Evolutionary conservation across 2,113 vertebrate species (phyloP), one percentile per base, ranked within the genome.

Genomic region (Mus pahari): DNA sequence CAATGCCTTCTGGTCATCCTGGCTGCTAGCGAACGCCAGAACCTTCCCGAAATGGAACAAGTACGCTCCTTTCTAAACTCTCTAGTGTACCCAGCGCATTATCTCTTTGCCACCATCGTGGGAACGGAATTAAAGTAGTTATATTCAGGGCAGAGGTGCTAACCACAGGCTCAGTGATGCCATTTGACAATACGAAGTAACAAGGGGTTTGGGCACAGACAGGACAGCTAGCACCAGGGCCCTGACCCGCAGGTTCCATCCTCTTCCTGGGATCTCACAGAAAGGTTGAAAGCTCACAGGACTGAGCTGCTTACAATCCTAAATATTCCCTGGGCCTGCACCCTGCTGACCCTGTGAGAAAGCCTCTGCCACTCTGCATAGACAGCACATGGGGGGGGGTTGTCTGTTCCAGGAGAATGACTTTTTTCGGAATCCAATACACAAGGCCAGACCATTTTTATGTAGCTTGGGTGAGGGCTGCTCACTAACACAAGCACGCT

Each of bases 131-230:
- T 90, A 45, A 97, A 97, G 98, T 68, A 97, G 97, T 97, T 94
- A 96, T 96, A 93, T 96, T 98, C 94, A 97, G 97, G 96, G 89
- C 96, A 97, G 97, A 99, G 98, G 98, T 98, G 99, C 98, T 98
- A 99, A 99, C 99, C 99, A 95, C 99, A 98, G 24, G 97, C 45
- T 55, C 89, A 84, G 82, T 97, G 95, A 98, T 95, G 92, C 77
- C 97, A 97, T 39, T 86, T 92, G 92, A 77, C 36, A 96, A 95
- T 64, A 64, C 53, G 92, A 14, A 78, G 22, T 0, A 81, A 42
- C 45, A 75, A 66, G 92, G 92, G 89, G 64, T 42, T 68, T 55
- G 9, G 8, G 87, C 66, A 71, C n/a, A 53, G 0, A 71, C 48
- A 60, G 0, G 50, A 94, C 14, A 6, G 70, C 19, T 3, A 33